These are phyloP conservation scores for Nephrotoma appendiculata DNA, from an alignment of 2,888 invertebrate genomes.

Conservation along the genomic window DNA sequence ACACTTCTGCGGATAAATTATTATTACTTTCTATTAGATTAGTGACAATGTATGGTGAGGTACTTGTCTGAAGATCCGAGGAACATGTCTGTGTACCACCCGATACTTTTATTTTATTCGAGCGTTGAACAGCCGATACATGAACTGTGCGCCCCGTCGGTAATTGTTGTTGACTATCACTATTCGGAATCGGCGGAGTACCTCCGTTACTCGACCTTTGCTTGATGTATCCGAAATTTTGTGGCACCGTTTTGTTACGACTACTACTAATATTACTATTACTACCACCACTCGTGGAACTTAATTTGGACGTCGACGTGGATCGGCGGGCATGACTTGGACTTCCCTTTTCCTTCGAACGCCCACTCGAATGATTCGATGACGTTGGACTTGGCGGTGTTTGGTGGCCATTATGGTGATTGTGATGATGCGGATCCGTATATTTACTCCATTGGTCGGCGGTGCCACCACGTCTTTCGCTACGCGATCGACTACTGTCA, in stretches of 20 bases:
- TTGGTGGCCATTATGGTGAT: slow-evolving; percentile 1
- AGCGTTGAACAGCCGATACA: slow-evolving; percentile 72
- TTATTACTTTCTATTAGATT: neutral
- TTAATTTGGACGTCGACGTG: slow-evolving; percentile 22
- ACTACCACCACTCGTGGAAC: slow-evolving; percentile 23
- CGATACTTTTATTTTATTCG: slow-evolving; percentile 70
- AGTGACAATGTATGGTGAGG: slow-evolving; percentile 21
- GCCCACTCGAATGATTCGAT: slow-evolving; percentile 10
- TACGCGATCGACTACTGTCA: slow-evolving; percentile 7
- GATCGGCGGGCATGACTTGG: slow-evolving; percentile 28
- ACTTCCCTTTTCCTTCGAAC: slow-evolving; percentile 29
- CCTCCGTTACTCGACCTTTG: slow-evolving; percentile 25
- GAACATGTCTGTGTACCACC: slow-evolving; percentile 82
- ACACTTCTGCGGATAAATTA: slow-evolving; percentile 32
- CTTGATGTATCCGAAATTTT: slow-evolving; percentile 21
- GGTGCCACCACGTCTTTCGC: slow-evolving; percentile 13
- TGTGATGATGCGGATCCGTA: neutral
- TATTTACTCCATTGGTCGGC: slow-evolving; percentile 28
- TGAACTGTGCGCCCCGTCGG: slow-evolving; percentile 51
- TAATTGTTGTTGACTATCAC: slow-evolving; percentile 8
- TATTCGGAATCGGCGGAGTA: neutral
- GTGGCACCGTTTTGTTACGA: slow-evolving; percentile 16
- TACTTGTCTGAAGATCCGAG: slow-evolving; percentile 57
- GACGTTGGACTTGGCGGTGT: slow-evolving; percentile 31
- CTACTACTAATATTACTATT: slow-evolving; percentile 49